These are phyloP conservation scores for Xanthostigma xanthostigma DNA, from an alignment of 2,888 invertebrate genomes.

Conservation along the genomic window DNA sequence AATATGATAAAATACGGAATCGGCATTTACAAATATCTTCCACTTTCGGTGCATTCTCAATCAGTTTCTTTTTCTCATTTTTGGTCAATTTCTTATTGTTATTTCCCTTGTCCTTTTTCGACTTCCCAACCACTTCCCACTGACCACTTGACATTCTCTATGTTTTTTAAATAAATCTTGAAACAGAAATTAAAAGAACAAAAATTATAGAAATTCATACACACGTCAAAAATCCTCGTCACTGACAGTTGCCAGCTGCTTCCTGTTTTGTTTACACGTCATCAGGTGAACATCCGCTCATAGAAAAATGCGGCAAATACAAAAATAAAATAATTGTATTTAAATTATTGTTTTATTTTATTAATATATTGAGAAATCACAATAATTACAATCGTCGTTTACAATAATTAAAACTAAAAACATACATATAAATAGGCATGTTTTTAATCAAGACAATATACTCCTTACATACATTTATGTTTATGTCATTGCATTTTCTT, in stretches of 20 bases:
- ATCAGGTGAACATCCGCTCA: background rate
- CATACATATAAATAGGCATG: background rate
- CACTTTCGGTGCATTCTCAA: conserved; percentile 50
- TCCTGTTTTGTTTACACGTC: background rate
- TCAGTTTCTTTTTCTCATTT: conserved; percentile 42
- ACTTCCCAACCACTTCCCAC: conserved; percentile 59
- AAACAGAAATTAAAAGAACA: background rate
- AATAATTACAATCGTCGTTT: background rate
- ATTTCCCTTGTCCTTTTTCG: conserved; percentile 39
- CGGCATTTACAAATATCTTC: conserved; percentile 57
- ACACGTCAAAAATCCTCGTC: background rate
- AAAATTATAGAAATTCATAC: background rate
- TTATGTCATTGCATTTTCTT: background rate
- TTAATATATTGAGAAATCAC: background rate
- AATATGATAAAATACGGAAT: conserved; percentile 7
- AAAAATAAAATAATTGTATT: too few relatives aligned
- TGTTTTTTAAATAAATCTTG: conserved; percentile 6
- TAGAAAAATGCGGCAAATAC: background rate
- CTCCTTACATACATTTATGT: background rate
- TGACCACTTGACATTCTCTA: conserved; percentile 34
- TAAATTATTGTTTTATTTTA: background rate
- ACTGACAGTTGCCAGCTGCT: background rate
- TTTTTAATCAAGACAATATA: background rate
- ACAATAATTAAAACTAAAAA: background rate
- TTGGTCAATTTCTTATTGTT: conserved; percentile 34